Evolutionary conservation across 1,140 invertebrate species (phyloP).

Genomic region (Chironomus striatipennis): DNA sequence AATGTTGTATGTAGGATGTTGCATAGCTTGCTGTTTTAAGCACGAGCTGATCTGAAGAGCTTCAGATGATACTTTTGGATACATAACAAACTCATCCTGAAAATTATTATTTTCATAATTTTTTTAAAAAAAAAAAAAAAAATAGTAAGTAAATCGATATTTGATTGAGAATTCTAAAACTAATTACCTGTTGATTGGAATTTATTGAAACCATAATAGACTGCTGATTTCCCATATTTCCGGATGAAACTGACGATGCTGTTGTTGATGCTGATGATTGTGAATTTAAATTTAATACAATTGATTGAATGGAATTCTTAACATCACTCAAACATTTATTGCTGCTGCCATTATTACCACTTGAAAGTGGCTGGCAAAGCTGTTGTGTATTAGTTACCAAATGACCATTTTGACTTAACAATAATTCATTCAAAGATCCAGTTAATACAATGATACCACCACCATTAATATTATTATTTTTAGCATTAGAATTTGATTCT

Average conservation of each 20-base stretch:
- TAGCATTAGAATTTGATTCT: not conserved
- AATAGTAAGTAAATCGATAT: not conserved
- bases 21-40: not conserved
- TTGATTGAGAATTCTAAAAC: not conserved
- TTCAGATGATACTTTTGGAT: not conserved
- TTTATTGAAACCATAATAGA: slow-evolving; percentile 35
- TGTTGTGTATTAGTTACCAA: slow-evolving; percentile 26
- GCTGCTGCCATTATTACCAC: slow-evolving; percentile 11
- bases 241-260: slow-evolving; percentile 30
- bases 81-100: not conserved
- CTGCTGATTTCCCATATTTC: slow-evolving; percentile 27
- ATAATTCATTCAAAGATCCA: slow-evolving; percentile 20
- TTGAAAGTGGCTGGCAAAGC: slow-evolving; percentile 25
- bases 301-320: slow-evolving; percentile 16
- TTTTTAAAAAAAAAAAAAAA: not conserved
- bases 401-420: slow-evolving; percentile 27
- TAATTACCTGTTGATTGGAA: slow-evolving; percentile 31
- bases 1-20: not conserved
- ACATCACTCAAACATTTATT: slow-evolving; percentile 22
- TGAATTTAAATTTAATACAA: slow-evolving; percentile 30
- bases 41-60: too few species aligned
- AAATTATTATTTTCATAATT: not conserved
- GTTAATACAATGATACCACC: slow-evolving; percentile 5
- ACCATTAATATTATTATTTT: not conserved
- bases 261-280: slow-evolving; percentile 34